phyloP scores from a whole-genome alignment of 2,888 invertebrate species.

The Xestia ashworthii region DNA sequence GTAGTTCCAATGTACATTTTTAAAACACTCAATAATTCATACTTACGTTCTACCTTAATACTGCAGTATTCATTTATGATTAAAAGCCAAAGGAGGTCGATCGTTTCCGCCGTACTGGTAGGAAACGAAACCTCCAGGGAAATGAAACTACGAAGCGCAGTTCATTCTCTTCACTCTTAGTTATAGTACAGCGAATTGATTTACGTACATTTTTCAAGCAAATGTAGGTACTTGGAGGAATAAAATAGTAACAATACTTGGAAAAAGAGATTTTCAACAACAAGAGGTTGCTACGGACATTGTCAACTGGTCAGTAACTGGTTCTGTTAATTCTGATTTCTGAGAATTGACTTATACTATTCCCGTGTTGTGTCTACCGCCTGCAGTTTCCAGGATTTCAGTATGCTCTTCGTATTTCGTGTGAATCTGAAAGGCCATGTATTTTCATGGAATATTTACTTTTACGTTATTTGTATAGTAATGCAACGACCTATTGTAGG shows the following conservation, averaged over 20 bases:
- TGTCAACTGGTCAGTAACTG: neutral
- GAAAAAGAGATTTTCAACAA: neutral
- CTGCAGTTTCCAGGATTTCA: neutral
- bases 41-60: slow-evolving; percentile 38
- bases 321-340: neutral
- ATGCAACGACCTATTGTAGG: too few relatives aligned
- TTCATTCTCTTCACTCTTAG: slow-evolving; percentile 68
- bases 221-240: slow-evolving; percentile 10
- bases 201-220: slow-evolving; percentile 63
- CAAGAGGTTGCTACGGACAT: neutral
- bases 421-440: neutral
- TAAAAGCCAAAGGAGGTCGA: slow-evolving; percentile 78
- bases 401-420: neutral
- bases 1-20: neutral
- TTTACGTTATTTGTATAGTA: too few relatives aligned
- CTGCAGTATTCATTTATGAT: slow-evolving; percentile 82
- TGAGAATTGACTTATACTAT: too few relatives aligned
- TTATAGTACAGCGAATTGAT: slow-evolving; percentile 73
- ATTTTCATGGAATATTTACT: neutral
- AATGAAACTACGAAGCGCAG: slow-evolving; percentile 73
- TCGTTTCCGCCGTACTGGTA: slow-evolving; percentile 79
- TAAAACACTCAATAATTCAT: neutral
- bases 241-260: neutral
- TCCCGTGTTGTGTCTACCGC: too few relatives aligned
- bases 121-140: slow-evolving; percentile 81